Conservation (phyloP, 23 tunicate genomes). For the Phallusia fumigata region DNA sequence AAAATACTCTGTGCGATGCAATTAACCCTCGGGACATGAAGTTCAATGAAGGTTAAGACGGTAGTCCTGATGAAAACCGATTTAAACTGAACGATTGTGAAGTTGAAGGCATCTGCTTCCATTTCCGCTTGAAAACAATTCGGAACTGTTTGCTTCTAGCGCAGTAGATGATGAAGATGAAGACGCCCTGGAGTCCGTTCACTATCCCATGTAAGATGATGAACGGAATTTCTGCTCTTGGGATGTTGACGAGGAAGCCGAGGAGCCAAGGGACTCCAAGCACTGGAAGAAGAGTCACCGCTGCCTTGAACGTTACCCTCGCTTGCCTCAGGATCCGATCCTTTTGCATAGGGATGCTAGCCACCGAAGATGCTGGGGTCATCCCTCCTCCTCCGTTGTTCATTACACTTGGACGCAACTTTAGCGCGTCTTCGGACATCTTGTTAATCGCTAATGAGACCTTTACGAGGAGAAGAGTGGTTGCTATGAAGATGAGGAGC, state of each 20-base stretch:
- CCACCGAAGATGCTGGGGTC: background rate
- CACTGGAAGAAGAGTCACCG: constrained; percentile 53
- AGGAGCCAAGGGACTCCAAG: constrained; percentile 71
- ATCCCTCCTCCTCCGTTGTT: background rate
- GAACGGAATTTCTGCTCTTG: constrained; percentile 49
- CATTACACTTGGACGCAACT: constrained; percentile 45
- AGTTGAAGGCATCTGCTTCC: constrained; percentile 13
- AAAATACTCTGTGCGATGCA: too few relatives aligned
- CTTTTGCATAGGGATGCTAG: background rate
- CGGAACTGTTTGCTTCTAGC: constrained; percentile 42
- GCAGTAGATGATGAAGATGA: constrained; percentile 52
- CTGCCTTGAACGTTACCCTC: constrained; percentile 32
- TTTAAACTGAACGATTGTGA: background rate
- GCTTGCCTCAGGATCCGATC: background rate
- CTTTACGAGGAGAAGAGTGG: constrained; percentile 19
- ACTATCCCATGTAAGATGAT: constrained; percentile 39
- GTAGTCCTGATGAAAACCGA: background rate
- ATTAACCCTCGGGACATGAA: too few relatives aligned
- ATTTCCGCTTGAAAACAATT: constrained; percentile 30
- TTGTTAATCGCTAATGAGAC: constrained; percentile 43
- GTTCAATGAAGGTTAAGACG: background rate
- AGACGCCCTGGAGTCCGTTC: constrained; percentile 74
- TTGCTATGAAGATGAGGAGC: constrained; percentile 24
- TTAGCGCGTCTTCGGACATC: constrained; percentile 28
- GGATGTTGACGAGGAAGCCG: constrained; percentile 64